A percentile compares a stretch with the other conserved stretches of the same genome.
These are phyloP conservation scores for Aphis gossypii DNA, from an alignment of 1,140 invertebrate genomes.

Conservation along the genomic window DNA sequence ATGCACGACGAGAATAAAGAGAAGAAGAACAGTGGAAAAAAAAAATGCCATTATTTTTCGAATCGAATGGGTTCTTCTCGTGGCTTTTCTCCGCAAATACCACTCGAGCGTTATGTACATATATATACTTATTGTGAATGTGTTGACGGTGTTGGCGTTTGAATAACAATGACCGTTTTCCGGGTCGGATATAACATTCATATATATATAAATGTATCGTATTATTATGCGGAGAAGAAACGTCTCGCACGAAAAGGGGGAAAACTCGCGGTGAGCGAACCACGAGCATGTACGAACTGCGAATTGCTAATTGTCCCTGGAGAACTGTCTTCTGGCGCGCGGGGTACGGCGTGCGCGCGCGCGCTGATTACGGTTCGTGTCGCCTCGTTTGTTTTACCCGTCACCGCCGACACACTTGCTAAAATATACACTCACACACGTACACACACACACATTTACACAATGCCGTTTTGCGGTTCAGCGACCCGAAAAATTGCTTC, in stretches of 20 bases:
- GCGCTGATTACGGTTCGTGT: constrained; percentile 50
- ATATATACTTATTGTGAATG: background rate
- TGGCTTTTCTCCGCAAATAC: background rate
- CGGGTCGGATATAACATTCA: background rate
- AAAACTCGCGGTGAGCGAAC: background rate
- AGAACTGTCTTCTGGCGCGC: background rate
- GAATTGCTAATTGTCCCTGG: constrained; percentile 52
- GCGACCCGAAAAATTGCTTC: constrained; percentile 57
- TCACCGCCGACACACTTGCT: constrained; percentile 31
- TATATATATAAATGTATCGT: background rate
- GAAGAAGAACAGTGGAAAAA: background rate
- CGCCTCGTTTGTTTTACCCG: constrained; percentile 41
- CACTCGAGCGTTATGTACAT: background rate
- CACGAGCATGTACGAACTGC: constrained; percentile 1
- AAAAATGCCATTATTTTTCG: constrained; percentile 32
- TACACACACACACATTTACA: background rate
- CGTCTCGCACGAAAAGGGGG: background rate
- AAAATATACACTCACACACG: constrained; percentile 5
- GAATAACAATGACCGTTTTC: constrained; percentile 51
- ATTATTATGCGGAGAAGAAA: background rate
- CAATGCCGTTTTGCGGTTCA: constrained; percentile 57
- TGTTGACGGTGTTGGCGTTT: background rate
- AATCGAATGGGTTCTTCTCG: background rate
- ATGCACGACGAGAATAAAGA: background rate
- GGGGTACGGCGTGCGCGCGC: background rate